Evolutionary conservation across 2,888 invertebrate genomes (phyloP).

Genomic region (Plemyria rubiginata): DNA sequence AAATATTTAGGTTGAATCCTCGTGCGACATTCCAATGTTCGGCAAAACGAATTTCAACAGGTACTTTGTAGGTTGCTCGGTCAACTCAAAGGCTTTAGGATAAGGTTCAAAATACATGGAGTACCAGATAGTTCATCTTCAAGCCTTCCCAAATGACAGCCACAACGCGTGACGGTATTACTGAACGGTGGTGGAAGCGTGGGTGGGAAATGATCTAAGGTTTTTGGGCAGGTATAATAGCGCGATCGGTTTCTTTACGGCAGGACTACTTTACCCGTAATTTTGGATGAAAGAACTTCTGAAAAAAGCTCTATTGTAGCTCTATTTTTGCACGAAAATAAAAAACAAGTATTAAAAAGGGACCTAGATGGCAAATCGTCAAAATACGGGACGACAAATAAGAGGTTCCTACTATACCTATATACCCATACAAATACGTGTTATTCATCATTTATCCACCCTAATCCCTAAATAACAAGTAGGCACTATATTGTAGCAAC

Average conservation of each 20-base stretch:
- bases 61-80: slow-evolving; percentile 9
- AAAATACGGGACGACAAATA: no score
- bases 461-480: no score
- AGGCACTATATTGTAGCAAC: no score
- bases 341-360: no score
- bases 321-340: neutral
- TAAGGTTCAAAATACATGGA: slow-evolving; percentile 21
- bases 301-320: neutral
- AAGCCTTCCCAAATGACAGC: slow-evolving; percentile 32
- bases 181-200: slow-evolving; percentile 29
- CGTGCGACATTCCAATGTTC: slow-evolving; percentile 23
- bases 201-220: slow-evolving; percentile 26
- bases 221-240: slow-evolving; percentile 31
- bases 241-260: slow-evolving; percentile 27
- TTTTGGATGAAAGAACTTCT: slow-evolving; percentile 6
- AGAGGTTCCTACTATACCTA: no score
- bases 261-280: slow-evolving; percentile 13
- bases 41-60: slow-evolving; percentile 31
- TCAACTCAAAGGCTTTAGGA: slow-evolving; percentile 9
- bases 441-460: no score
- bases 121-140: slow-evolving; percentile 27
- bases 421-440: no score
- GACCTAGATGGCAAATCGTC: no score
- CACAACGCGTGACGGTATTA: slow-evolving; percentile 35
- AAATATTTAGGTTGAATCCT: slow-evolving; percentile 8